Base-by-base conservation (phyloP, 2,888 invertebrate species). In the Adineta ricciae region DNA sequence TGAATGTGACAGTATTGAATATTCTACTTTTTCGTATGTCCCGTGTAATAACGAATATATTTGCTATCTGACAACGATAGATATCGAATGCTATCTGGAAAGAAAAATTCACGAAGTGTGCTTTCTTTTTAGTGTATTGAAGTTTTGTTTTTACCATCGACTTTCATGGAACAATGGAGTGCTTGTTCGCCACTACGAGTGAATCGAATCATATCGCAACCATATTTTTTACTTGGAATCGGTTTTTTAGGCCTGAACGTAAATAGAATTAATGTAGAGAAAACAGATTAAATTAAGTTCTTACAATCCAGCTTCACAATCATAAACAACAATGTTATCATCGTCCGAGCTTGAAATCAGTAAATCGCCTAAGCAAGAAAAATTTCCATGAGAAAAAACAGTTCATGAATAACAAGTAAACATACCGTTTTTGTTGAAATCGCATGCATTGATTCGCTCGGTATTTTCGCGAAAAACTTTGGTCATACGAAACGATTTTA, bases 181-280 rank as follows among this genome's bases (percentile, higher is more conserved):
- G 97, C 99, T 86, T 97, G 96, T 90, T 97, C 97, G 90, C 95
- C 95, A 2, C 97, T 96, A 91, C 99, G 99, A 84, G 99, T 98
- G 89, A 98, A 99, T 90, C 97, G 96, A 89, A 99, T 97, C 87
- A 99, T 92, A 92, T 98, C 98, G 38, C 99, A 99, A 85, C 99
- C 99, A 92, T 99, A 99, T 91, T 99, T 99, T 92, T 99, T 99
- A 88, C 97, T 98, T 92, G 99, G 99, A 2, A 99, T 94, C 85
- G 97, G 96, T 86, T 96, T 93, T 89, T 96, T 95, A 90, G 96
- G 96, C 72, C 92, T 92, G 46, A 38, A 19, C 50, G 83, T n/a
- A 50, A 27, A 36, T 50, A 1, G 3, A 41, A 27, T 19, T 56
- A 19, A 24, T 14, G 16, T 9, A 8, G 16, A 38, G 21, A 9